Percentiles rank a stretch among this genome's conserved stretches.
Evolutionary conservation across 2,888 invertebrate species (phyloP).

Genomic region (Drosophila vallismaia): DNA sequence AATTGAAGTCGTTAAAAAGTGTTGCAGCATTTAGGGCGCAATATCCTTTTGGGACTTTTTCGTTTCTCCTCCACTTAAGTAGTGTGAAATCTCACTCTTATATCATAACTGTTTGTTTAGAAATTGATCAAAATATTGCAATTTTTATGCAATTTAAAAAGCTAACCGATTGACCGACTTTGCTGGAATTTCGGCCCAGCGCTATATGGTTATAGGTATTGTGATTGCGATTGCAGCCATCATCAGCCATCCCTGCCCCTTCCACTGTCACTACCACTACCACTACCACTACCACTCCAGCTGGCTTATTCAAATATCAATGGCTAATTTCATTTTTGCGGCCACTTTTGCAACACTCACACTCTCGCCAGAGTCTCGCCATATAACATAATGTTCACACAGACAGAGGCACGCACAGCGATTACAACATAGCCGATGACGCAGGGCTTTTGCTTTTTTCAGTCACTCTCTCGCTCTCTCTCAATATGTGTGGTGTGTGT

Average conservation of each 20-base stretch:
- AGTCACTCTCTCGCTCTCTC: slow-evolving; percentile 22
- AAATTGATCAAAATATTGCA: neutral
- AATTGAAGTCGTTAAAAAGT: neutral
- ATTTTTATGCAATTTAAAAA: neutral
- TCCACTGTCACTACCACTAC: neutral
- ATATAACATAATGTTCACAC: slow-evolving; percentile 31
- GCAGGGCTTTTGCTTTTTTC: slow-evolving; percentile 69
- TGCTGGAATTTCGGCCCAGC: slow-evolving; percentile 20
- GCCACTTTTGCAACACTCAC: slow-evolving; percentile 70
- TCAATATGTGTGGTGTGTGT: neutral
- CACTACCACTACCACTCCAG: neutral
- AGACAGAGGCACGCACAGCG: slow-evolving; percentile 22
- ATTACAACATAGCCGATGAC: slow-evolving; percentile 63
- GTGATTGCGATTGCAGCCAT: slow-evolving; percentile 32
- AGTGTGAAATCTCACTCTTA: neutral
- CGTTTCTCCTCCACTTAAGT: neutral
- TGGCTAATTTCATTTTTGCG: slow-evolving; percentile 56
- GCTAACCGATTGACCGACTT: slow-evolving; percentile 40
- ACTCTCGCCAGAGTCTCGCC: slow-evolving; percentile 45
- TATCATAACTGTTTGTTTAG: neutral
- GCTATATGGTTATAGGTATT: slow-evolving; percentile 24
- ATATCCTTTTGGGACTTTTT: neutral
- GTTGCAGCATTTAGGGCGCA: neutral
- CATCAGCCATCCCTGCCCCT: slow-evolving; percentile 8
- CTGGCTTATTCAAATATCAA: slow-evolving; percentile 45